Conservation (phyloP, 2,113 vertebrate genomes). For the Mobula hypostoma region DNA sequence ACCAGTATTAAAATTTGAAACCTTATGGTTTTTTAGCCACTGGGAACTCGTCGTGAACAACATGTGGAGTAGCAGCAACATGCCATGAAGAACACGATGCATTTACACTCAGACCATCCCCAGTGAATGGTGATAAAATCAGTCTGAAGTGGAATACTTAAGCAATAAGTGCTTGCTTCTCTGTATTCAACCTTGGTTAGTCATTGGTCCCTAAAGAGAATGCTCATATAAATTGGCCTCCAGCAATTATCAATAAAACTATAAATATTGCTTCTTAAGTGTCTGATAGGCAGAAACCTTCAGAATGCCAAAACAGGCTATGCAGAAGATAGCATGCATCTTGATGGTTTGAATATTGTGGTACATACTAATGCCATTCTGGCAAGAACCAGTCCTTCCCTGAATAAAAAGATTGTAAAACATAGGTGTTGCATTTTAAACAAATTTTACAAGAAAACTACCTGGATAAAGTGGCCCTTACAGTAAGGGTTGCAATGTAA, state of each 20-base stretch:
- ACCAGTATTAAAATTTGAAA: not conserved
- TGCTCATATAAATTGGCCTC: not conserved
- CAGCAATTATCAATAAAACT: not conserved
- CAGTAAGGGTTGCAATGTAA: not conserved
- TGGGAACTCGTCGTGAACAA: not conserved
- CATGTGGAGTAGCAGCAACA: not conserved
- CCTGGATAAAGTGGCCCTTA: not conserved
- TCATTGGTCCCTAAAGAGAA: not conserved
- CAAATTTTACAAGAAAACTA: not conserved
- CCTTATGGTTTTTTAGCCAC: not conserved
- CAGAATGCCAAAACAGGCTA: not conserved
- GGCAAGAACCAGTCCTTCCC: not conserved
- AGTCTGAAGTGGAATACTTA: not conserved
- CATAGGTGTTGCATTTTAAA: not conserved
- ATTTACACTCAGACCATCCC: not conserved
- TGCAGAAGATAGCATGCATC: not conserved
- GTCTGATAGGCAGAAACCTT: not conserved
- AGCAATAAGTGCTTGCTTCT: not conserved
- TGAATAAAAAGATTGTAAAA: not conserved
- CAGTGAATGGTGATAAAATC: not conserved
- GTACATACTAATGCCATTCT: too few relatives aligned
- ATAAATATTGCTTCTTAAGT: not conserved
- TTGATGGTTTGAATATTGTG: not conserved
- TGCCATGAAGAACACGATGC: not conserved
- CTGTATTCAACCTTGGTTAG: not conserved